These are phyloP conservation scores for Paracentrotus lividus DNA, from an alignment of 53 echinoderm and acorn worm species.

Conservation along the genomic window DNA sequence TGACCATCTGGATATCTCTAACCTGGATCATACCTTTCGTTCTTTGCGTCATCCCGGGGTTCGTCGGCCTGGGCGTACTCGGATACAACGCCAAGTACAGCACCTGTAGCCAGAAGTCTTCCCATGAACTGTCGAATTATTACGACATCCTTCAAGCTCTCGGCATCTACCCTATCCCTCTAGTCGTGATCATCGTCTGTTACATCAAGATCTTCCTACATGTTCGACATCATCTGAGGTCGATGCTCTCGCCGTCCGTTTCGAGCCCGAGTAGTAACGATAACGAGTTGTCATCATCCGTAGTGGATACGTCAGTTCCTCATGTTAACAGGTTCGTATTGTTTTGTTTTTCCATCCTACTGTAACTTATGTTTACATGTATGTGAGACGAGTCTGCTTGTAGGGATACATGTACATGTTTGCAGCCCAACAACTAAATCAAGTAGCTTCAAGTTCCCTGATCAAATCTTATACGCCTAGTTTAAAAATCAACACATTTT, in stretches of 20 bases:
- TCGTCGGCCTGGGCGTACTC: constrained; percentile 73
- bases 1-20: constrained; percentile 72
- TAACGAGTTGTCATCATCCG: constrained; percentile 57
- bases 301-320: constrained; percentile 56
- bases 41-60: constrained; percentile 73
- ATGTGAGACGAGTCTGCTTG: too few species aligned
- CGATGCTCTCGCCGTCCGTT: constrained; percentile 61
- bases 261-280: constrained; percentile 62
- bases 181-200: constrained; percentile 76
- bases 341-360: too few species aligned
- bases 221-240: constrained; percentile 73
- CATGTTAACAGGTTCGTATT: constrained; percentile 59
- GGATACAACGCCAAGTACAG: constrained; percentile 81
- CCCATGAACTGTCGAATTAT: constrained; percentile 56
- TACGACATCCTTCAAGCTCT: constrained; percentile 72
- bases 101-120: constrained; percentile 78
- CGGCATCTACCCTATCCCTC: constrained; percentile 74
- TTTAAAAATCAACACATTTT: too few species aligned
- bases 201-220: constrained; percentile 77
- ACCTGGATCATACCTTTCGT: constrained; percentile 84
- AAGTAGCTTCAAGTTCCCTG: too few species aligned
- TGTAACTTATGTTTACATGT: too few species aligned
- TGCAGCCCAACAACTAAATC: too few species aligned
- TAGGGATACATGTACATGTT: too few species aligned
- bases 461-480: too few species aligned